Evolutionary conservation across 2,888 invertebrate genomes (phyloP), one percentile per base, ranked within the genome.

Genomic region (Gisinianus flammeolus): DNA sequence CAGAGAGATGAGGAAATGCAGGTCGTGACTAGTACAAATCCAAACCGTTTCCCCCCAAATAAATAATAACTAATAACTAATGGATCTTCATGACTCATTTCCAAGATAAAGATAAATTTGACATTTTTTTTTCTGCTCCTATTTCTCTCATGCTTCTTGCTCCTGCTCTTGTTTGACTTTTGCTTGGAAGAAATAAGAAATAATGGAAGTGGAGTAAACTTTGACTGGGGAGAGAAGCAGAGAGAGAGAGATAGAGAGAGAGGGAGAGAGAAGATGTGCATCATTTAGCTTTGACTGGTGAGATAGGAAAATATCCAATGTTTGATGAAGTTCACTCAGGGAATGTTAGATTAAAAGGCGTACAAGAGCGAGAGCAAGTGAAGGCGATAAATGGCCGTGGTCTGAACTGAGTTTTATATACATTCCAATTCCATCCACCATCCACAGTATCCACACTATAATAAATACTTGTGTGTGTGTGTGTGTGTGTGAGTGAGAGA

Each of bases 341-440:
- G 30, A 76, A 24, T 30, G 22, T 28, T 54, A 78, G 78, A 78
- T 78, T 78, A 78, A 72, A 78, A 77, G 66, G 66, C 72, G 72
- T 73, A 6, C 44, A 44, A 44, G 44, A 44, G 19, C 58, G 12
- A 30, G 56, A 56, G 28, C 44, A 67, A 73, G 56, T 73, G 78
- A 78, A 78, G 72, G 78, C 77, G 66, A 78, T 78, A 73, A 78
- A 78, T 78, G 72, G 64, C 26, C 54, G 22, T 33, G 19, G 26
- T 33, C 35, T 28, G 26, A 26, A 62, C 62, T 62, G 26, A 26
- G 12, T 26, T 28, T 8, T 58, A 58, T n/a, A n/a, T 44, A 6
- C 44, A 6, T 6, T 1, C 44, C 19, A 2, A 12, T 44, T 16
- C 6, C 2, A 16, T 44, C 44, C 44, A 44, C 6, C n/a, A 19